These are phyloP conservation scores for Crocuta crocuta DNA, from an alignment of 2,113 vertebrate genomes.

Conservation along the genomic window DNA sequence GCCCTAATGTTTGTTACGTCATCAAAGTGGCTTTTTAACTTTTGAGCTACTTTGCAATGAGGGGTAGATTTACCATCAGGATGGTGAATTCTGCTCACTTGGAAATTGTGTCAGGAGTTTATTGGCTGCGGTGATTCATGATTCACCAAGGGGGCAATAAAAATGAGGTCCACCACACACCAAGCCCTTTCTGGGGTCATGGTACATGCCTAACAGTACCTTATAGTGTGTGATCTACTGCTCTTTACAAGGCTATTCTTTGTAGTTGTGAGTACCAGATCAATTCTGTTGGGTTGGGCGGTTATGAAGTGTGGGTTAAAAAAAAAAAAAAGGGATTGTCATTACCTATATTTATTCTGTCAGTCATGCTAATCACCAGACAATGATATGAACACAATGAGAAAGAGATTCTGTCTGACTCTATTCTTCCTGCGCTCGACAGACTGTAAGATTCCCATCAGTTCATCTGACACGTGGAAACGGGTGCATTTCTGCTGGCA, in stretches of 20 bases:
- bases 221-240: not conserved
- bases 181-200: not conserved
- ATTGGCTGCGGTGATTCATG: not conserved
- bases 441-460: not conserved
- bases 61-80: not conserved
- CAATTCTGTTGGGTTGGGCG: not conserved
- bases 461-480: not conserved
- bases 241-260: not conserved
- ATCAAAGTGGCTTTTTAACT: conserved; percentile 34
- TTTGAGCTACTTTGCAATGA: conserved; percentile 19
- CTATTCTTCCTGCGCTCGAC: not conserved
- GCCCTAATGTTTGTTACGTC: not conserved
- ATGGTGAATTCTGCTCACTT: not conserved
- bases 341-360: not conserved
- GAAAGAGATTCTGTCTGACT: not conserved
- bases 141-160: conserved; percentile 27
- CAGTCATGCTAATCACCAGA: not conserved
- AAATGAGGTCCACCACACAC: not conserved
- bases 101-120: conserved; percentile 33
- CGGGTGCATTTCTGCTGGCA: not conserved
- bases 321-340: not conserved
- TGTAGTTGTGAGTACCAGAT: not conserved
- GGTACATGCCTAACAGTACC: not conserved
- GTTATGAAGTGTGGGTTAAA: not conserved
- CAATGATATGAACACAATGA: not conserved